Conservation (phyloP, 2,888 invertebrate genomes). For the Ypsolopha scabrella region DNA sequence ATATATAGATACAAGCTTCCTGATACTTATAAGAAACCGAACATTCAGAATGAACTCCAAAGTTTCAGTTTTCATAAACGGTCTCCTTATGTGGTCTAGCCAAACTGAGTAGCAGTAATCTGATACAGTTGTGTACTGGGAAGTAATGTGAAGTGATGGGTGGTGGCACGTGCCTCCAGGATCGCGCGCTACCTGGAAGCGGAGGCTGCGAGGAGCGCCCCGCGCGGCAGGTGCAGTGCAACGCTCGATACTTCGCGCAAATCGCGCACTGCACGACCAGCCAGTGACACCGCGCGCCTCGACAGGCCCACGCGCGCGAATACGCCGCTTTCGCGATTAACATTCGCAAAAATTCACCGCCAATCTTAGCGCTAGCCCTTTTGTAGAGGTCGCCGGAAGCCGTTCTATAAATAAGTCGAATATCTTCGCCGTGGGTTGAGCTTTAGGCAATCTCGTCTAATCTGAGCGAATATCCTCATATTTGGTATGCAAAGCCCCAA, state of each 20-base stretch:
- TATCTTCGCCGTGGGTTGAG: constrained; percentile 5
- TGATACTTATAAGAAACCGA: too few species aligned
- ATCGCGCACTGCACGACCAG: constrained; percentile 14
- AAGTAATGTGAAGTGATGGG: constrained; percentile 17
- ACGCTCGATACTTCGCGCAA: constrained; percentile 25
- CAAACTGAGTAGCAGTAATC: neutral
- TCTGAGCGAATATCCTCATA: constrained; percentile 29
- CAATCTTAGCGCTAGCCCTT: constrained; percentile 30
- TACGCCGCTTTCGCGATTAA: constrained; percentile 37
- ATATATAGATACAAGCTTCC: too few species aligned
- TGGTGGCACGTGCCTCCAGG: constrained; percentile 18
- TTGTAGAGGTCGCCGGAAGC: constrained; percentile 25
- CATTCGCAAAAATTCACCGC: constrained; percentile 1
- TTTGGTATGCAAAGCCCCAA: constrained; percentile 10
- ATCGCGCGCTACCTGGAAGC: constrained; percentile 27
- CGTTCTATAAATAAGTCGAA: constrained; percentile 37
- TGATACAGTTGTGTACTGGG: constrained; percentile 10
- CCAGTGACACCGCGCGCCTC: constrained; percentile 58
- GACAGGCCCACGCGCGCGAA: constrained; percentile 56
- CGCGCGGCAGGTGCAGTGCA: constrained; percentile 47
- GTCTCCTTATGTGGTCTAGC: too few species aligned
- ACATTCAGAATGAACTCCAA: too few species aligned
- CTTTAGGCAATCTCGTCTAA: constrained; percentile 14
- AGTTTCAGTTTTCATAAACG: too few species aligned
- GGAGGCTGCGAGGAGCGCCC: constrained; percentile 22